Conservation (phyloP, 2,113 vertebrate genomes). For the Esox niger region DNA sequence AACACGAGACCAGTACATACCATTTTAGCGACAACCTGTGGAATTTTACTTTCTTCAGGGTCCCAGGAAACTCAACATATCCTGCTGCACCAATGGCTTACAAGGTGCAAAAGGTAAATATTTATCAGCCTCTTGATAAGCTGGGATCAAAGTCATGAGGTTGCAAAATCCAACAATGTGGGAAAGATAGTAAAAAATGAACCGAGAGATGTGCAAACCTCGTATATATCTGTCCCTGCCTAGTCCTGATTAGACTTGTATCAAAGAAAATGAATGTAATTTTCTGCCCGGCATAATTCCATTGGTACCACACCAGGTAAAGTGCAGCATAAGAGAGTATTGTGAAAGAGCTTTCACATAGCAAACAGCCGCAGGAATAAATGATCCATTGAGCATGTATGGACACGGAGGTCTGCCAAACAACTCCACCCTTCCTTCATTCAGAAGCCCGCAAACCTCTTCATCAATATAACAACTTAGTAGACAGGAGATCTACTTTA, state of each 20-base stretch:
- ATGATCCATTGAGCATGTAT: slow-evolving; percentile 20
- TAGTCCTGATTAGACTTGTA: slow-evolving; percentile 11
- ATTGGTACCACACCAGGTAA: slow-evolving; percentile 33
- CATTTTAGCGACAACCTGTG: slow-evolving; percentile 38
- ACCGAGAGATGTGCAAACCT: not conserved
- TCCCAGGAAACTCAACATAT: not conserved
- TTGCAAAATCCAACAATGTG: not conserved
- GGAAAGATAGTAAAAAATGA: not conserved
- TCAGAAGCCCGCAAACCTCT: slow-evolving; percentile 4
- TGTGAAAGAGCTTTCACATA: slow-evolving; percentile 30
- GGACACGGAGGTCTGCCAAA: slow-evolving; percentile 37
- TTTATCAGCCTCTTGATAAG: not conserved
- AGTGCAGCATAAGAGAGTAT: not conserved
- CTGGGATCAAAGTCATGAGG: not conserved
- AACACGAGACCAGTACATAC: slow-evolving; percentile 33
- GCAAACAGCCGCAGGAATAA: slow-evolving; percentile 18
- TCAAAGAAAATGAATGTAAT: slow-evolving; percentile 15
- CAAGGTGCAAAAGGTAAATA: not conserved
- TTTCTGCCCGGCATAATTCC: slow-evolving; percentile 33
- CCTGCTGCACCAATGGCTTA: not conserved
- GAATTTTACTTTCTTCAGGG: slow-evolving; percentile 19
- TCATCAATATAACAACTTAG: not conserved
- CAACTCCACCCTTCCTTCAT: slow-evolving; percentile 42
- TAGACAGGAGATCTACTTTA: not conserved
- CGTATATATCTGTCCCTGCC: not conserved